Evolutionary conservation across 2,113 vertebrate species (phyloP).

Genomic region (Noctilio leporinus): DNA sequence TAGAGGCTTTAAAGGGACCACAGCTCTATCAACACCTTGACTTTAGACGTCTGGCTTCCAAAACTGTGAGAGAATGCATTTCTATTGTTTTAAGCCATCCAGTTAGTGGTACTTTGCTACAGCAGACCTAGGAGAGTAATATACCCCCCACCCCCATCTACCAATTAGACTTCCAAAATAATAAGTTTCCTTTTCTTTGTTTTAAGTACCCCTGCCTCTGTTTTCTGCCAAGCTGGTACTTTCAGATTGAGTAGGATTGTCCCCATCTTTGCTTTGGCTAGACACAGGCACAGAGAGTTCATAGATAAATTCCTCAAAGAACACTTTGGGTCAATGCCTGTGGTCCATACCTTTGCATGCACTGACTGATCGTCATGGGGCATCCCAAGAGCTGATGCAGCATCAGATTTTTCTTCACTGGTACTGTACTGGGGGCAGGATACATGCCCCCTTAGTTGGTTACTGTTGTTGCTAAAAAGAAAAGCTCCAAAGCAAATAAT

Average conservation of each 20-base stretch:
- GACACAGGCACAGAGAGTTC: neutral
- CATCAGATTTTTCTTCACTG: neutral
- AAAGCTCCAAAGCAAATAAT: neutral
- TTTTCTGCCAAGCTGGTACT: neutral
- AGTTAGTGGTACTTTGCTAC: neutral
- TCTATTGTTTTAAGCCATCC: neutral
- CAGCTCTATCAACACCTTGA: neutral
- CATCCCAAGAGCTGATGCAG: neutral
- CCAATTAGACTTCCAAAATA: neutral
- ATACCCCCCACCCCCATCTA: neutral
- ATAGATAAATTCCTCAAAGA: neutral
- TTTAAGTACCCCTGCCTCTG: neutral
- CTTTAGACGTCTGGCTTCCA: neutral
- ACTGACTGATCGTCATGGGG: accelerated
- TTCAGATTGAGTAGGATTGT: neutral
- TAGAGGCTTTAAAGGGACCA: neutral
- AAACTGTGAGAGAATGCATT: neutral
- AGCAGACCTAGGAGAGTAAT: neutral
- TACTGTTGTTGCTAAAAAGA: neutral
- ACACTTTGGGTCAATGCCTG: too few relatives aligned
- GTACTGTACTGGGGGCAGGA: neutral
- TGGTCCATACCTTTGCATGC: accelerated
- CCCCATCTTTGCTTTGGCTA: neutral
- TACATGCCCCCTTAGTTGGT: neutral
- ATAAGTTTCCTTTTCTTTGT: neutral